Conservation (phyloP, 2,888 invertebrate genomes). For the Lasioglossum lativentre region DNA sequence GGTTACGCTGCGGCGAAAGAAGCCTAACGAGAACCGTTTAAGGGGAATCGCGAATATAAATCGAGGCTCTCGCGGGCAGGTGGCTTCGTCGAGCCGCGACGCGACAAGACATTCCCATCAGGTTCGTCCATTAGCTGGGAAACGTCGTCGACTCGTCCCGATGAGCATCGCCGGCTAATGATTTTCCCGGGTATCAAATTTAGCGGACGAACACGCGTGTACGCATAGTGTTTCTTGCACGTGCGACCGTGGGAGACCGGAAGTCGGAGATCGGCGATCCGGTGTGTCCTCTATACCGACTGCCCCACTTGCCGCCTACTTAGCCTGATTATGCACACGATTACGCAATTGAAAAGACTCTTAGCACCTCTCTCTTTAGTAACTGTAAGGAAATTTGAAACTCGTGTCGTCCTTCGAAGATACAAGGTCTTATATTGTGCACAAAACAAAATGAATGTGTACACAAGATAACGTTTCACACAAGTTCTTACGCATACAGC, state of each 20-base stretch:
- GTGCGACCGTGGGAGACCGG: constrained; percentile 70
- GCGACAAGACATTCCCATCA: constrained; percentile 84
- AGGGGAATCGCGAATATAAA: constrained; percentile 71
- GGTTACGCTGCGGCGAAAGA: constrained; percentile 21
- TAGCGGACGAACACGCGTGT: constrained; percentile 53
- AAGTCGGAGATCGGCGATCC: constrained; percentile 49
- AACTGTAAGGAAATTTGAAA: neutral
- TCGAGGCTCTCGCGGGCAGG: constrained; percentile 75
- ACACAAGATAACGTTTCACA: neutral
- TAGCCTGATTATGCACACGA: neutral
- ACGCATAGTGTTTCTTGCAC: constrained; percentile 55
- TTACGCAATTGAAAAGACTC: neutral
- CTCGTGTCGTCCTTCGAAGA: neutral
- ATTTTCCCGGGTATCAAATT: constrained; percentile 56
- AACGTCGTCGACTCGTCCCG: constrained; percentile 67
- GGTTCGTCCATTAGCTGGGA: constrained; percentile 80
- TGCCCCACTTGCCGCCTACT: constrained; percentile 42
- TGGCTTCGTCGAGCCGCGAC: constrained; percentile 82
- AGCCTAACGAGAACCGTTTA: constrained; percentile 28
- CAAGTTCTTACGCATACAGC: neutral
- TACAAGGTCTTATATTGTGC: neutral
- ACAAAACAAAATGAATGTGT: neutral
- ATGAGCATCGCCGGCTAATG: constrained; percentile 61
- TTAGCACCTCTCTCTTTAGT: neutral
- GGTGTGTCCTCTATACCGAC: constrained; percentile 31